Evolutionary conservation across 2,797 vertebrate species (phyloP), one percentile per base, ranked within the genome.

Genomic region (Varecia variegata): DNA sequence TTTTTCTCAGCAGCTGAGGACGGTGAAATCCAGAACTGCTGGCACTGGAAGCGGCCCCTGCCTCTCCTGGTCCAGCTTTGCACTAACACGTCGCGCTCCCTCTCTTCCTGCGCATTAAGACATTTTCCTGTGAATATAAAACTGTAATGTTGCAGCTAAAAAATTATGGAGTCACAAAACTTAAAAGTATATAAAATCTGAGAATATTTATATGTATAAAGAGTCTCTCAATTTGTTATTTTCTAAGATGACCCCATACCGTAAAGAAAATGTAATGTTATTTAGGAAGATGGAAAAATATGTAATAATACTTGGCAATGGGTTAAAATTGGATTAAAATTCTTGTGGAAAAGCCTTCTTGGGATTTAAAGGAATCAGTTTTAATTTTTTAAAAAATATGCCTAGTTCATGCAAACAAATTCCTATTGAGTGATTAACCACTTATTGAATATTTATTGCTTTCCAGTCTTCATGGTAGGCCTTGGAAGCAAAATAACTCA

Each of bases 141-240:
- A 60, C 56, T 25, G 23, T 18, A 62, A 67, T 7, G 32, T 23
- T 27, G 8, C 40, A 68, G 67, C 52, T 77, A 40, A 84, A 90
- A 25, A 12, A 10, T 62, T n/a, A 71, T 1, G 1, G 30, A 45
- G 10, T 45, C 47, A 71, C 27, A 80, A n/a, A 52, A 68, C 43
- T 50, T 21, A 60, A 67, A 81, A 27, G 8, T 60, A 2, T 7
- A 43, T 30, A 15, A 56, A 70, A 70, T 12, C 45, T 8, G 20
- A 85, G 27, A 50, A n/a, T 8, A 47, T 23, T 52, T 35, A 9
- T 45, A 38, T 21, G 67, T n/a, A 62, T 14, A 91, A 43, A 73
- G 56, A 92, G 40, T 30, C 25, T 7, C 60, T 88, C 58, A 62
- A 12, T 88, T 84, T 54, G 43, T 74, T 68, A 50, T 89, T 94